Base-by-base conservation (phyloP, 2,797 vertebrate species). In the Enteromius viviparus region DNA sequence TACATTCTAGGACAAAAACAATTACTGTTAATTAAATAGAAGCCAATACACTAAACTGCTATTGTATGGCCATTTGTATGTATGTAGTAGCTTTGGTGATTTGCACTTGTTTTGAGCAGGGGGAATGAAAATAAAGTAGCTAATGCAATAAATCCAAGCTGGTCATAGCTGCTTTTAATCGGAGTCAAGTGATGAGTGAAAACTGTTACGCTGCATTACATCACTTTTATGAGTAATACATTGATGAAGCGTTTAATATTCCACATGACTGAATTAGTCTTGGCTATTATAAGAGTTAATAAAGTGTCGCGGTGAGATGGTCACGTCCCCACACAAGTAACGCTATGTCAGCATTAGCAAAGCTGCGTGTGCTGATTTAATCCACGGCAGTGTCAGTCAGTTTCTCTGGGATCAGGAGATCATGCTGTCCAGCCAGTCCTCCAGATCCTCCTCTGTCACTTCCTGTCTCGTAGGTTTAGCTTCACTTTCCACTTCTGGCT, bases 341-440 rank as follows among this genome's bases (percentile, higher is more conserved):
- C 1, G 11, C 19, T 34, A 32, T 32, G 65, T 70, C 53, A 82
- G 80, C 62, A 21, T 68, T 58, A 53, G 47, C 47, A 76, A 32
- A 75, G 49, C 29, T 32, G 65, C 78, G 29, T 45, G 37, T 42
- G 47, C 71, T 34, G 29, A 34, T 34, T 34, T 74, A 29, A 37
- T 32, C 19, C 32, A 34, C n/a, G 15, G 58, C 26, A 2, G 42
- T 26, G 6, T 70, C 47, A 45, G 17, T 55, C 40, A 70, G 51
- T 17, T 9, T 32, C 23, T 68, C 32, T 62, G 26, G 17, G 23
- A 80, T 95, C 92, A 95, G 69, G 93, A 95, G 86, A 99, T 99
- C 97, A 99, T 98, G 90, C 95, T 98, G 94, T 99, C 98, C 64
- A 99, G 89, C 97, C 97, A 99, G 64, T 98, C 97, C 91, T 99